Conservation (phyloP, 2,888 invertebrate genomes). For the Himalopsyche tibetana region DNA sequence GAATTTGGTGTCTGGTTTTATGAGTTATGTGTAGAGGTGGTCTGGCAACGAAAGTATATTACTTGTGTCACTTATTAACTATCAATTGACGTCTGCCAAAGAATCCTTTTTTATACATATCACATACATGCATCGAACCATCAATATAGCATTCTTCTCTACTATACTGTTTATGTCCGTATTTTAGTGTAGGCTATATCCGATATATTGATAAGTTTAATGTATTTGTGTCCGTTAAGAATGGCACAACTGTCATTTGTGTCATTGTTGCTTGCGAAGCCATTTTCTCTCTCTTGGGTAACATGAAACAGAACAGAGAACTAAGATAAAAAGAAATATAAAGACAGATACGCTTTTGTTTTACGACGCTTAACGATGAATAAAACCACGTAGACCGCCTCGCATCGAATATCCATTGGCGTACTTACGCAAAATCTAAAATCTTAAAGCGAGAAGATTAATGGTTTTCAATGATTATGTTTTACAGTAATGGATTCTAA, state of each 20-base stretch:
- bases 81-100: neutral
- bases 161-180: too few relatives aligned
- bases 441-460: too few relatives aligned
- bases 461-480: too few relatives aligned
- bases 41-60: too few relatives aligned
- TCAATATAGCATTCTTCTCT: too few relatives aligned
- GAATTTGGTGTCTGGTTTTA: too few relatives aligned
- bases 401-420: constrained; percentile 9
- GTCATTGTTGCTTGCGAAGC: constrained; percentile 21
- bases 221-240: constrained; percentile 24
- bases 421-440: neutral
- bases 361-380: constrained; percentile 14
- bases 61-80: too few relatives aligned
- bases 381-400: neutral
- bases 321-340: constrained; percentile 15
- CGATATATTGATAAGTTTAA: constrained; percentile 13
- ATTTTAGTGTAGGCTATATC: neutral
- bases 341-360: constrained; percentile 30
- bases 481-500: too few relatives aligned
- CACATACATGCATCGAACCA: too few relatives aligned
- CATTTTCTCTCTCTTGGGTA: constrained; percentile 22
- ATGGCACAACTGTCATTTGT: constrained; percentile 14
- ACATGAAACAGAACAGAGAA: constrained; percentile 17
- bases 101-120: too few relatives aligned
- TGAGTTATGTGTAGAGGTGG: too few relatives aligned